A percentile compares a stretch with the other conserved stretches of the same genome.
Evolutionary conservation across 2,797 vertebrate species (phyloP).

Genomic region (Hafferia zeledoni): DNA sequence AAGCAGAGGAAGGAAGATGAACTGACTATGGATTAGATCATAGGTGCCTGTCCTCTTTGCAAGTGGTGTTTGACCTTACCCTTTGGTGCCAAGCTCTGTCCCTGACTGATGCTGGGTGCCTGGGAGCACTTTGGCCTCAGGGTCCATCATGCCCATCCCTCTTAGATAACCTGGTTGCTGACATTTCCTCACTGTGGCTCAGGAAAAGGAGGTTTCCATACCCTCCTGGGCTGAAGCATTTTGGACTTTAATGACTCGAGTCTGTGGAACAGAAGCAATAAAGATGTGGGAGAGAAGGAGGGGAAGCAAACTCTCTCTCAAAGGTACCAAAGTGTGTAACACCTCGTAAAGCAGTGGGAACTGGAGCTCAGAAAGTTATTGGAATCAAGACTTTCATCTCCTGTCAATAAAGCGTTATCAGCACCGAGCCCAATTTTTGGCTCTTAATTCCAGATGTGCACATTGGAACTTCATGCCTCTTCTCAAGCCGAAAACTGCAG

Average conservation of each 20-base stretch:
- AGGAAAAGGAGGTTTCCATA: conserved; percentile 11
- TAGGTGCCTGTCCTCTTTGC: not conserved
- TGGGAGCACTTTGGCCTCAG: not conserved
- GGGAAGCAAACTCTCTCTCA: conserved; percentile 62
- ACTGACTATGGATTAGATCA: fast-evolving
- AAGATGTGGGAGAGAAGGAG: conserved; percentile 66
- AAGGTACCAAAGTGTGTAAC: conserved; percentile 69
- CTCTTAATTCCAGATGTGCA: conserved; percentile 74
- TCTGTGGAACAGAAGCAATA: conserved; percentile 76
- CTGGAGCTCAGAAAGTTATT: conserved; percentile 58
- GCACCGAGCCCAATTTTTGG: conserved; percentile 49
- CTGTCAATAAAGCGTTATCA: conserved; percentile 74
- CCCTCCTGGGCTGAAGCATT: conserved; percentile 33
- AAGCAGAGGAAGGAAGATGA: not conserved
- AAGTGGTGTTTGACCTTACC: not conserved
- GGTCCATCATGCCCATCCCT: not conserved
- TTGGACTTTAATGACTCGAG: conserved; percentile 64
- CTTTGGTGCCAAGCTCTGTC: not conserved
- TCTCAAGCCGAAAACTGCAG: not conserved
- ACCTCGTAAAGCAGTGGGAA: conserved; percentile 74
- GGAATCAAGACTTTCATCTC: conserved; percentile 74
- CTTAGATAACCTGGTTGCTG: not conserved
- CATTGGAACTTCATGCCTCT: conserved; percentile 36
- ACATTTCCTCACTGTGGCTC: not conserved
- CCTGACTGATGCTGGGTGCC: not conserved